Evolutionary conservation across 2,888 invertebrate genomes (phyloP).

Genomic region (Autographa pulchrina): DNA sequence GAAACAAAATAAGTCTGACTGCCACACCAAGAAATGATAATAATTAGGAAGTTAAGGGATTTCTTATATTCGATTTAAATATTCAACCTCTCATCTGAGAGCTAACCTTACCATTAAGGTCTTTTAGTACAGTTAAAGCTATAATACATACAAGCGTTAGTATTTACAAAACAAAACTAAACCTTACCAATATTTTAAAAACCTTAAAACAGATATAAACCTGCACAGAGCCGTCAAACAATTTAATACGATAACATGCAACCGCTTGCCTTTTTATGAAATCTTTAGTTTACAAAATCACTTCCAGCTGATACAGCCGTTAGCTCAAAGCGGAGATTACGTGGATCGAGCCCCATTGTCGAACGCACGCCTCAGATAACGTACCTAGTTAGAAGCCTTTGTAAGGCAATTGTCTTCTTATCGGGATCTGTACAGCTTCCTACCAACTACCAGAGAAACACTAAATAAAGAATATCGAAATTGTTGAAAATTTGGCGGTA

Average conservation of each 20-base stretch:
- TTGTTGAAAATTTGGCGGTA: background rate
- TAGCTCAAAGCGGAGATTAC: slow-evolving; percentile 55
- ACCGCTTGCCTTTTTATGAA: background rate
- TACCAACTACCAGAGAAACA: background rate
- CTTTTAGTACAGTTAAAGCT: no score
- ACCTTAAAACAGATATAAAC: no score
- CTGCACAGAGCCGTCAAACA: background rate
- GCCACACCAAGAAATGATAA: no score
- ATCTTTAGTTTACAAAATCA: slow-evolving; percentile 9
- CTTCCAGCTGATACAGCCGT: slow-evolving; percentile 27
- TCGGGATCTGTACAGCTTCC: background rate
- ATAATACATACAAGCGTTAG: no score
- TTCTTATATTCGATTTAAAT: no score
- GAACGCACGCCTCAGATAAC: slow-evolving; percentile 44
- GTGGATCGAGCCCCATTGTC: slow-evolving; percentile 52
- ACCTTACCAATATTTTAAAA: no score
- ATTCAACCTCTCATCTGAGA: no score
- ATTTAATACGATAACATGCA: background rate
- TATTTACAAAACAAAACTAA: no score
- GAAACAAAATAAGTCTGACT: no score
- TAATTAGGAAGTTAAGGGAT: no score
- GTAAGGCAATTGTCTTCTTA: slow-evolving; percentile 22
- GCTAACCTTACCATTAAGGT: no score
- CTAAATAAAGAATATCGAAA: background rate
- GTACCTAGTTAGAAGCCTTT: slow-evolving; percentile 29